Conservation (phyloP, 2,113 vertebrate genomes). For the Microcebus jonahi region DNA sequence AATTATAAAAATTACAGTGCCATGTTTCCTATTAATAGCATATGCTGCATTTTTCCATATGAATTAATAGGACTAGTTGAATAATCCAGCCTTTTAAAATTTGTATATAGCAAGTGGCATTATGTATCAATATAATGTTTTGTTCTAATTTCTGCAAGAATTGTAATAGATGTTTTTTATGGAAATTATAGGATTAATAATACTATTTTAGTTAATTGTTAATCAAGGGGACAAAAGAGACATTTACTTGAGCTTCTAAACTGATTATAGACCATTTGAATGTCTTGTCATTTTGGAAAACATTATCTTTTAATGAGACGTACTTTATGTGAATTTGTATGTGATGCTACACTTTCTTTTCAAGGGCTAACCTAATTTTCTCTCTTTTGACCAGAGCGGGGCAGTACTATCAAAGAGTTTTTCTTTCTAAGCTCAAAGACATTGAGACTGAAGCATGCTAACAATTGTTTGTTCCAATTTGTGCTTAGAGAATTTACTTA, state of each 20-base stretch:
- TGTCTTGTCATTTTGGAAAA: background rate
- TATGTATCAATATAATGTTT: background rate
- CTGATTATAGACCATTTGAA: background rate
- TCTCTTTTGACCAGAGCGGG: slow-evolving; percentile 81
- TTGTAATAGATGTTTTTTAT: background rate
- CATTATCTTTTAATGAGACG: background rate
- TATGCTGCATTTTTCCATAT: background rate
- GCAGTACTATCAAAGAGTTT: slow-evolving; percentile 84
- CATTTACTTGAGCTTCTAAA: slow-evolving; percentile 10
- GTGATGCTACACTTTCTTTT: background rate
- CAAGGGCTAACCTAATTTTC: slow-evolving; percentile 44
- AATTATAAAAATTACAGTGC: background rate
- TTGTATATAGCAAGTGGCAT: background rate
- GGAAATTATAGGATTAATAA: background rate
- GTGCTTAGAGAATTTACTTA: background rate
- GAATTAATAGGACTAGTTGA: background rate
- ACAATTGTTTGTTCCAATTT: background rate
- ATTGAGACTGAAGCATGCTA: background rate
- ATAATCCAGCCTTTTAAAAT: background rate
- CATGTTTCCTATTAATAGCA: background rate
- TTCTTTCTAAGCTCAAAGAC: background rate
- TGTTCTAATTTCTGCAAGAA: background rate
- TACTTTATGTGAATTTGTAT: background rate
- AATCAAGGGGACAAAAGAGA: background rate
- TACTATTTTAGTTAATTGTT: background rate